A percentile compares a stretch with the other conserved stretches of the same genome.
Evolutionary conservation across 2,797 vertebrate genomes (phyloP).

Genomic region (Bufotes viridis): DNA sequence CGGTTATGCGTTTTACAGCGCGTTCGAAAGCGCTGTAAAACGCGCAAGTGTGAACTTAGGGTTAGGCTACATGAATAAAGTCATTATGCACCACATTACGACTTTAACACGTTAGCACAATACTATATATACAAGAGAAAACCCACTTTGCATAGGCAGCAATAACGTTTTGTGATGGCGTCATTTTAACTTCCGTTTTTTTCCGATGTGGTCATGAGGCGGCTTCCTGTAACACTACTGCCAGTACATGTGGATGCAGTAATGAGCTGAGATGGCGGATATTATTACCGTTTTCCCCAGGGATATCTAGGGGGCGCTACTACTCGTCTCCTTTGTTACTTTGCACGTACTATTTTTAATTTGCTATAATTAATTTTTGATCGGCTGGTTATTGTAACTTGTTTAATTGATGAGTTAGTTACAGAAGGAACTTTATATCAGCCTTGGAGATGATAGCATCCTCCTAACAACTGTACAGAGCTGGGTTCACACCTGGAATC

Average conservation of each 20-base stretch:
- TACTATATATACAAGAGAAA: neutral
- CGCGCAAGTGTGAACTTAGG: no score
- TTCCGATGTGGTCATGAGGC: neutral
- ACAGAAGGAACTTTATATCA: neutral
- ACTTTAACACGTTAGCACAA: neutral
- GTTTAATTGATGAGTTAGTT: slow-evolving; percentile 42
- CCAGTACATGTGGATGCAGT: neutral
- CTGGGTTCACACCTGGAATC: neutral
- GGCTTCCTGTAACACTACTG: neutral
- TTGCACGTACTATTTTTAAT: slow-evolving; percentile 17
- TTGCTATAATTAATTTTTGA: slow-evolving; percentile 25
- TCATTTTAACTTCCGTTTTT: neutral
- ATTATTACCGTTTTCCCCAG: neutral
- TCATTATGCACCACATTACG: neutral
- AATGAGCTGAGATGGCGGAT: slow-evolving; percentile 1
- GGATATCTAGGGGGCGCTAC: neutral
- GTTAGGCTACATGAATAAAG: no score
- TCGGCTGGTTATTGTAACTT: slow-evolving; percentile 24
- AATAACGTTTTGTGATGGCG: neutral
- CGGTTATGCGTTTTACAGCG: no score
- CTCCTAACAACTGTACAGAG: neutral
- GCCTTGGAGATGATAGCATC: neutral
- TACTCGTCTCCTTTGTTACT: slow-evolving; percentile 1
- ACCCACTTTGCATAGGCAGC: neutral
- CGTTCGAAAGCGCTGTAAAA: no score